Percentiles rank a stretch among this genome's conserved stretches.
Evolutionary conservation across 2,888 invertebrate species (phyloP).

Genomic region (Tipula unca): DNA sequence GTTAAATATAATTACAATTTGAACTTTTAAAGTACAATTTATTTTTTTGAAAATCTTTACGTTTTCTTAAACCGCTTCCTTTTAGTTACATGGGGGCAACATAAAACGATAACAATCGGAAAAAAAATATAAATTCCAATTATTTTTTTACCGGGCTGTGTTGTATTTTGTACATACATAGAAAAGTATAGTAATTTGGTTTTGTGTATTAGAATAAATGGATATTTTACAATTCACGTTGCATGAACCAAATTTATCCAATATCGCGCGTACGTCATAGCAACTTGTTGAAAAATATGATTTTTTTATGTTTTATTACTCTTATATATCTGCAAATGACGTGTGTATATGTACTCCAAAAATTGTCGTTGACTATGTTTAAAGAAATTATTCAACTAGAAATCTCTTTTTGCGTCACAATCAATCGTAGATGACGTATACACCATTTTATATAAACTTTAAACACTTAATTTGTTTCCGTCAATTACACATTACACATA

Average conservation of each 20-base stretch:
- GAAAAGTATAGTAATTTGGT: not conserved
- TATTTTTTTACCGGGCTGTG: not conserved
- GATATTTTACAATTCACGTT: not conserved
- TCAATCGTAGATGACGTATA: not conserved
- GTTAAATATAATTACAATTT: not conserved
- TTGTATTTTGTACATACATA: too few relatives aligned
- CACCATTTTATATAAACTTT: not conserved
- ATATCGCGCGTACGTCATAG: too few relatives aligned
- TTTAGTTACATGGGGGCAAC: too few relatives aligned
- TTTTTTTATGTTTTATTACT: too few relatives aligned
- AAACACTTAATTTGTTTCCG: not conserved
- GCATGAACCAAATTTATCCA: not conserved
- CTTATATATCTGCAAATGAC: too few relatives aligned
- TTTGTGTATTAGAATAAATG: not conserved
- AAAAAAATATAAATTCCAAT: too few relatives aligned
- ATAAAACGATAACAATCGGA: too few relatives aligned
- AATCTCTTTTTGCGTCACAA: not conserved
- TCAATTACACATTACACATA: not conserved
- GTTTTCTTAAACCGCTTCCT: too few relatives aligned
- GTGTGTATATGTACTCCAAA: too few relatives aligned
- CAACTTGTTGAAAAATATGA: too few relatives aligned
- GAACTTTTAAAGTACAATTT: not conserved
- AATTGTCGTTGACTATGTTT: not conserved
- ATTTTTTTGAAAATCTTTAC: not conserved
- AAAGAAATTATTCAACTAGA: not conserved